Evolutionary conservation across 1,140 invertebrate species (phyloP), one percentile per base, ranked within the genome.

Genomic region (Eubasilissa regina): DNA sequence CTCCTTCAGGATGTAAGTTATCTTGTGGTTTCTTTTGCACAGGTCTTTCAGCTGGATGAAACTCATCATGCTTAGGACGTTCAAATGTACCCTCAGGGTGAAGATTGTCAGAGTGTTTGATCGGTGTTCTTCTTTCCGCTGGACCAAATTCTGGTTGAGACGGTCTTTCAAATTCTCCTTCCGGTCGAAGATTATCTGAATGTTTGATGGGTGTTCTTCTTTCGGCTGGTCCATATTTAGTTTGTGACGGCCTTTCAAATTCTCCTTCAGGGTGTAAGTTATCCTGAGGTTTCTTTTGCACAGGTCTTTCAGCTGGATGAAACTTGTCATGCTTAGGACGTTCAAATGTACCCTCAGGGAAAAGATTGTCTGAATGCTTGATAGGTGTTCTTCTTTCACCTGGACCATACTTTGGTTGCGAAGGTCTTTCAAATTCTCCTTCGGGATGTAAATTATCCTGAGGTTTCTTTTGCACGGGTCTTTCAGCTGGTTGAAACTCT

Each of bases 281-380:
- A 81, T 91, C 90, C 62, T 86, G 80, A 56, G 88, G 89, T 77
- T 85, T 84, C 88, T 81, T 92, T 89, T 13, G 85, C 47, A 78
- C 84, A 7, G 85, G 86, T 44, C 87, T 80, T 81, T 88, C 90
- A 8, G 87, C 91, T 82, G 88, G 89, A 47, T 84, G 83, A 82
- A 86, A 89, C 68, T 86, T 58, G 0, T 84, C 81, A 76, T 86
- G 85, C 12, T 86, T 85, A 3, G 88, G 89, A 21, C 85, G 77
- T 47, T 92, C 90, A 84, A 94, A 93, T 17, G 93, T 91, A 11
- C 94, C 93, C 87, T 94, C 92, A 8, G 92, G 90, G 86, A 90
- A 90, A 0, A 94, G 85, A 87, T 94, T 94, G 84, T 92, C 90
- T 79, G 73, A 77, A 8, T 84, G 87, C 76, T 83, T 85, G 21